Percentiles rank a stretch among this genome's conserved stretches.
phyloP scores from a whole-genome alignment of 2,888 invertebrate genomes.

The Macropis europaea region DNA sequence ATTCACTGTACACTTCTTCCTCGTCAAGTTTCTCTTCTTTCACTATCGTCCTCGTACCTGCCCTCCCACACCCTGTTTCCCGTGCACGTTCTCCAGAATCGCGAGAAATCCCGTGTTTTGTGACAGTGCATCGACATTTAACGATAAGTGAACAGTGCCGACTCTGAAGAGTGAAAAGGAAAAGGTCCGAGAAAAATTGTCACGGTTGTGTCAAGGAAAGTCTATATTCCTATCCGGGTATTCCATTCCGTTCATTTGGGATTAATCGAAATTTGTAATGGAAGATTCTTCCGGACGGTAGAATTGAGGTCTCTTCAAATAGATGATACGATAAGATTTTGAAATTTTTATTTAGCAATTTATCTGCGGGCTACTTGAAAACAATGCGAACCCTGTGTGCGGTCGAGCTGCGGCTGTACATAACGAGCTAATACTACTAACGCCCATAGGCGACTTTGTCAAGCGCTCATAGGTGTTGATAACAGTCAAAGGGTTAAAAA shows the following conservation, averaged over 20 bases:
- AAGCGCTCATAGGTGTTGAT: too few relatives aligned
- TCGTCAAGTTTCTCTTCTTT: conserved; percentile 28
- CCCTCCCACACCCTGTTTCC: background rate
- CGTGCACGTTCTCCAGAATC: background rate
- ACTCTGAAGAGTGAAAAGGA: conserved; percentile 1
- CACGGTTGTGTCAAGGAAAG: background rate
- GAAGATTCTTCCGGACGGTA: background rate
- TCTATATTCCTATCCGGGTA: background rate
- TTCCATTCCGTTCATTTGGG: background rate
- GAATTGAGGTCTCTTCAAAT: background rate
- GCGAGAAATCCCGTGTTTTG: conserved; percentile 44
- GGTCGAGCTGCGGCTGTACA: too few relatives aligned
- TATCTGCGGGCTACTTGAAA: too few relatives aligned
- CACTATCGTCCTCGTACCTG: conserved; percentile 11
- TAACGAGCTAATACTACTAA: too few relatives aligned
- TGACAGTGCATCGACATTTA: conserved; percentile 59
- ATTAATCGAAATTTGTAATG: background rate
- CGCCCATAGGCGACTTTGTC: too few relatives aligned
- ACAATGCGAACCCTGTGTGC: too few relatives aligned
- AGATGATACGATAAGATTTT: background rate
- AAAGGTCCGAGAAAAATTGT: background rate
- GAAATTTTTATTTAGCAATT: too few relatives aligned
- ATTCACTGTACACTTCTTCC: conserved; percentile 50
- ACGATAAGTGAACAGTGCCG: conserved; percentile 50
- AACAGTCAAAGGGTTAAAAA: too few relatives aligned